Evolutionary conservation across 37 sponge, comb jelly and placozoan species (phyloP).

Genomic region (Cladorhizidae sp.): DNA sequence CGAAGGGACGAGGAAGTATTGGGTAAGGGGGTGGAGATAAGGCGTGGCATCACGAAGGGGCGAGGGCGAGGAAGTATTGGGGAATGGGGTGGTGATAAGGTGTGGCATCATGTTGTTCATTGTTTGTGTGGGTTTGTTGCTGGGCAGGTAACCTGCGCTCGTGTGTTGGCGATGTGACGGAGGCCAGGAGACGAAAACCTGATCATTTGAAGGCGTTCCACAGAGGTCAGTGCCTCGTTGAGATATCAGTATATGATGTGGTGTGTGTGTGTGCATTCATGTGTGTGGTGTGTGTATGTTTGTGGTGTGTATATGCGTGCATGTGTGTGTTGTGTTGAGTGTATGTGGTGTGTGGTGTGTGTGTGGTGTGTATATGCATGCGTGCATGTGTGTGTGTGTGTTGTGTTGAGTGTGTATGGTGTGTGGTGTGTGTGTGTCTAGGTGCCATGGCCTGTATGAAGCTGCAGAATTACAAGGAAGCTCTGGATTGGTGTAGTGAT

Average conservation of each 20-base stretch:
- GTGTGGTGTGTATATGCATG: too few species aligned
- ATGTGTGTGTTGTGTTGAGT: background rate
- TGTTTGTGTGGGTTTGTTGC: too few species aligned
- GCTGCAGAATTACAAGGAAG: constrained; percentile 62
- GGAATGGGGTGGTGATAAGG: background rate
- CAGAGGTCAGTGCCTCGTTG: constrained; percentile 49
- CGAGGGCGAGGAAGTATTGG: too few species aligned
- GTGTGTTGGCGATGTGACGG: constrained; percentile 59
- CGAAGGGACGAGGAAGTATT: too few species aligned
- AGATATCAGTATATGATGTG: too few species aligned
- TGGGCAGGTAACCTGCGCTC: constrained; percentile 81
- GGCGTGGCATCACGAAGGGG: background rate
- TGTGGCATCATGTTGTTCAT: background rate
- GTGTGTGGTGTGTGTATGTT: too few species aligned
- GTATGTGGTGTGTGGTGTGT: too few species aligned
- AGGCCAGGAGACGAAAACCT: constrained; percentile 67
- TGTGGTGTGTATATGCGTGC: too few species aligned
- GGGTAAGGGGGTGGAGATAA: too few species aligned
- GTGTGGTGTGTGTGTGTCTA: constrained; percentile 16
- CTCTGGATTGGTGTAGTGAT: constrained; percentile 81
- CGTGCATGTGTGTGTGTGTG: too few species aligned
- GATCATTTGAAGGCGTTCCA: constrained; percentile 72
- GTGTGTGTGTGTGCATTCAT: too few species aligned
- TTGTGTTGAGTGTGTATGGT: background rate
- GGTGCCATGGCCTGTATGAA: constrained; percentile 55